Evolutionary conservation across 2,888 invertebrate species (phyloP).

Genomic region (Notodonta ziczac): DNA sequence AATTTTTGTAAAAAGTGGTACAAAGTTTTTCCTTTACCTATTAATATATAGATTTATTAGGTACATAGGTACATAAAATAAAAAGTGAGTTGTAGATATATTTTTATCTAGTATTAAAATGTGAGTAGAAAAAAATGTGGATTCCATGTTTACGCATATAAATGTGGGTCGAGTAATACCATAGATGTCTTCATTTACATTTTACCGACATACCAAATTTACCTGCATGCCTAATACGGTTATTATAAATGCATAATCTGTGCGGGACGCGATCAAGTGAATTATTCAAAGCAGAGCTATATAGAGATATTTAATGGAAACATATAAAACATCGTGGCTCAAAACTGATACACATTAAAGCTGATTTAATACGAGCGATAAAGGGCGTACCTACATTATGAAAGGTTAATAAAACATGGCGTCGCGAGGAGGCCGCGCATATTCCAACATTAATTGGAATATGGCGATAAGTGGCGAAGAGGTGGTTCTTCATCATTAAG

Average conservation of each 20-base stretch:
- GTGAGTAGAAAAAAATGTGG: too few species aligned
- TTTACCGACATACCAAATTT: neutral
- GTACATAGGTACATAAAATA: too few species aligned
- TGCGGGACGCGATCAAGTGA: constrained; percentile 13
- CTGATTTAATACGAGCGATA: constrained; percentile 65
- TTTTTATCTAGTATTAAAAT: too few species aligned
- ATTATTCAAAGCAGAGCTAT: constrained; percentile 23
- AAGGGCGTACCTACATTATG: constrained; percentile 58
- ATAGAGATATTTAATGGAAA: constrained; percentile 42
- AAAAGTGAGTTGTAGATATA: too few species aligned
- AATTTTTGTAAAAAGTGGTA: too few species aligned
- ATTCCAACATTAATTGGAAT: constrained; percentile 77
- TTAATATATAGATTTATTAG: too few species aligned
- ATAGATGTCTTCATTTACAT: constrained; percentile 1
- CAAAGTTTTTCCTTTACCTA: too few species aligned
- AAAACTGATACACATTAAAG: constrained; percentile 63
- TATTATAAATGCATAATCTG: constrained; percentile 14
- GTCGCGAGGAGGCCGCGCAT: constrained; percentile 58
- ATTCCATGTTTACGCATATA: too few species aligned
- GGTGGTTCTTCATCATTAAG: constrained; percentile 74
- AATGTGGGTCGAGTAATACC: neutral
- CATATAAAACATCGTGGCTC: constrained; percentile 49
- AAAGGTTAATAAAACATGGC: constrained; percentile 73
- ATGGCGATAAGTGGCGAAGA: constrained; percentile 68
- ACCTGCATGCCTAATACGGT: constrained; percentile 1